These are phyloP conservation scores for Pogonognathellus flavescens DNA, from an alignment of 1,140 invertebrate species.

Conservation along the genomic window DNA sequence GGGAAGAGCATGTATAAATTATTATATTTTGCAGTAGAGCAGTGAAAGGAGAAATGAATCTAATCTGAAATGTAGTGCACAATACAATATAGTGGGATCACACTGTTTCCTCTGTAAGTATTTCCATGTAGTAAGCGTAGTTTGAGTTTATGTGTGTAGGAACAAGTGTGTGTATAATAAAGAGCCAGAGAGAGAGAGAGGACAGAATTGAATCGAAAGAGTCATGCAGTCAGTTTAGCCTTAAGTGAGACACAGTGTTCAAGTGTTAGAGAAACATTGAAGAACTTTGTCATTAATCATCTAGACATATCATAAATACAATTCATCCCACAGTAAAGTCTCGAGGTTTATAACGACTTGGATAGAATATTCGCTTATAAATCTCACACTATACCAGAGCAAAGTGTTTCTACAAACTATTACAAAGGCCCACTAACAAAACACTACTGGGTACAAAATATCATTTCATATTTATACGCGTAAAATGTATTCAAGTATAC, in stretches of 20 bases:
- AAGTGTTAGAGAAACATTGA: conserved; percentile 37
- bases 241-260: conserved; percentile 44
- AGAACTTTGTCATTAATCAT: conserved; percentile 53
- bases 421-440: too few species aligned
- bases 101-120: too few species aligned
- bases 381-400: background rate
- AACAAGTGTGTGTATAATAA: background rate
- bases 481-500: background rate
- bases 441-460: background rate
- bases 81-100: too few species aligned
- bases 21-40: background rate
- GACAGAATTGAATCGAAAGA: conserved; percentile 33
- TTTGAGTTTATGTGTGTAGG: too few species aligned
- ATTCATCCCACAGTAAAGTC: conserved; percentile 20
- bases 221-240: conserved; percentile 32
- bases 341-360: background rate
- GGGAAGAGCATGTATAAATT: too few species aligned
- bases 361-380: background rate
- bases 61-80: background rate
- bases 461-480: background rate
- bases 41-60: conserved; percentile 22
- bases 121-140: too few species aligned
- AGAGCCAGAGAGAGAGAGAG: background rate
- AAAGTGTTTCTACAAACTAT: too few species aligned
- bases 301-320: conserved; percentile 54